These are phyloP conservation scores for Baccha elongata DNA, from an alignment of 2,888 invertebrate species.

Conservation along the genomic window DNA sequence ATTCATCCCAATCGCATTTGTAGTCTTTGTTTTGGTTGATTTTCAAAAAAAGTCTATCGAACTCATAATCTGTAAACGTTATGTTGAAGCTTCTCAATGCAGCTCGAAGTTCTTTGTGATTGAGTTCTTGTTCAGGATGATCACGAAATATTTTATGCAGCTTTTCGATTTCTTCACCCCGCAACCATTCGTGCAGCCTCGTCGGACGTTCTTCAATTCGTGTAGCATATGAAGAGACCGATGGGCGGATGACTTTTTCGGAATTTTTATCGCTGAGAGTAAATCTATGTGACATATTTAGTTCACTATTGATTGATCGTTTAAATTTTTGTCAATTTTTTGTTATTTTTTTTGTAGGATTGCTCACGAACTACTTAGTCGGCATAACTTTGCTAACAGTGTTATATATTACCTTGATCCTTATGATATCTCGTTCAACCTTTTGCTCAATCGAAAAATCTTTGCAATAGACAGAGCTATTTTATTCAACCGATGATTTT, in stretches of 20 bases:
- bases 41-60: slow-evolving; percentile 85
- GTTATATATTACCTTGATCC: too few species aligned
- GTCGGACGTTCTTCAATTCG: slow-evolving; percentile 76
- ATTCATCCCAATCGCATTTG: slow-evolving; percentile 88
- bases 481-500: too few species aligned
- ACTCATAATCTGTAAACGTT: slow-evolving; percentile 83
- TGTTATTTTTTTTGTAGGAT: too few species aligned
- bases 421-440: too few species aligned
- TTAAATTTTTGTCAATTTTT: background rate
- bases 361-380: too few species aligned
- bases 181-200: slow-evolving; percentile 79
- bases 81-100: slow-evolving; percentile 76
- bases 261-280: slow-evolving; percentile 46
- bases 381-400: too few species aligned
- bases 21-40: slow-evolving; percentile 85
- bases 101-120: slow-evolving; percentile 76
- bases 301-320: background rate
- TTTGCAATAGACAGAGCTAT: too few species aligned
- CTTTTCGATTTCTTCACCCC: slow-evolving; percentile 77
- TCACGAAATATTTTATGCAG: slow-evolving; percentile 75
- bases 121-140: slow-evolving; percentile 75
- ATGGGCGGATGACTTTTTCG: slow-evolving; percentile 31
- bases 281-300: slow-evolving; percentile 54
- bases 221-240: slow-evolving; percentile 76
- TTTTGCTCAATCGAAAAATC: too few species aligned